phyloP scores from a whole-genome alignment of 35 echinoderm and acorn worm genomes.

The Ophiothrix spiculata region DNA sequence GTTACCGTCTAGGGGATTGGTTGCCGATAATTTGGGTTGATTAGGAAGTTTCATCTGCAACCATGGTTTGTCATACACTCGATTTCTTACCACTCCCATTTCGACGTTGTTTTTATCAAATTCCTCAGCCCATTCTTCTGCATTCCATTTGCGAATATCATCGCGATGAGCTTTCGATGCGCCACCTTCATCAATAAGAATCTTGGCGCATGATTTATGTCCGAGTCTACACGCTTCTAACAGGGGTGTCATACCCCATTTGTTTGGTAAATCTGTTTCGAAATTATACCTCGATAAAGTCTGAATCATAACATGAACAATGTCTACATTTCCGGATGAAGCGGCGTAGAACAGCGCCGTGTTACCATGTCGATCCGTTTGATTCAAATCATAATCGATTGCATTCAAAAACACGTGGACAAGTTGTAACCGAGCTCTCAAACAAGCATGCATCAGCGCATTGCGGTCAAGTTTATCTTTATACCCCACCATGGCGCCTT shows the following conservation, averaged over 20 bases:
- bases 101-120: constrained; percentile 25
- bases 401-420: constrained; percentile 58
- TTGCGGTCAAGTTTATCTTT: constrained; percentile 68
- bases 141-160: constrained; percentile 41
- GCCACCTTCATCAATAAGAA: constrained; percentile 41
- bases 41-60: not conserved
- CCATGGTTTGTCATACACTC: constrained; percentile 76
- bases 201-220: constrained; percentile 33
- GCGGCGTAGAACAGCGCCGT: constrained; percentile 82
- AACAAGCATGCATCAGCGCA: constrained; percentile 75
- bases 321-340: constrained; percentile 46
- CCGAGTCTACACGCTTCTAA: constrained; percentile 78
- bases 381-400: constrained; percentile 78
- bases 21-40: no score
- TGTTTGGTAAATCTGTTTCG: constrained; percentile 51
- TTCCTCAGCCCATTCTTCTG: constrained; percentile 59
- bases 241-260: constrained; percentile 81
- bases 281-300: constrained; percentile 62
- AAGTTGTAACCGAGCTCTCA: constrained; percentile 56
- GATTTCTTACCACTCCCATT: constrained; percentile 15
- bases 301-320: constrained; percentile 36
- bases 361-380: constrained; percentile 70
- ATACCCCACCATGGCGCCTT: constrained; percentile 63
- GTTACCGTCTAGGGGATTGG: no score
- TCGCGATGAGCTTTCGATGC: constrained; percentile 45